Percentiles rank a stretch among this genome's conserved stretches.
Conservation (phyloP, 2,888 invertebrate species). For the Eupithecia insigniata region DNA sequence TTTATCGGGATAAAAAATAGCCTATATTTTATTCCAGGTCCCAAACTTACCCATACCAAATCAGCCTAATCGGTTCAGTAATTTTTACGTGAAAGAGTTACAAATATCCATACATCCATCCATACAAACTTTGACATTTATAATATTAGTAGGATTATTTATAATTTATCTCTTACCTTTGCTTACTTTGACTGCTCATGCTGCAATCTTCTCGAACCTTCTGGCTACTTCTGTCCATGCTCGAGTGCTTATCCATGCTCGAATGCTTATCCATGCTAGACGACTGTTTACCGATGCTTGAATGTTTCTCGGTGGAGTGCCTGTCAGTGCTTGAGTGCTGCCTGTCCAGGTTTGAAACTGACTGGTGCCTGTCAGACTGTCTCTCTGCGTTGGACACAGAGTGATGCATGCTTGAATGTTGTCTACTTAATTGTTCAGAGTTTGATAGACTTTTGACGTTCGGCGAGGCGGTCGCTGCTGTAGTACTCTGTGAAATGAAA, state of each 20-base stretch:
- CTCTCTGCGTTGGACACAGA: not conserved
- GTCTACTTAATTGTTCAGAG: not conserved
- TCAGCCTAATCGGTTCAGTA: too few relatives aligned
- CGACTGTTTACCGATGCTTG: not conserved
- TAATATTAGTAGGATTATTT: too few relatives aligned
- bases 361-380: not conserved
- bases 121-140: too few relatives aligned
- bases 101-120: too few relatives aligned
- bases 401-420: slow-evolving; percentile 3
- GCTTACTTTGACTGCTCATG: slow-evolving; percentile 2
- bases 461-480: not conserved
- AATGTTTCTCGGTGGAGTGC: not conserved
- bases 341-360: not conserved
- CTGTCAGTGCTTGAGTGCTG: not conserved
- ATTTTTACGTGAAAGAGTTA: too few relatives aligned
- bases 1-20: too few relatives aligned
- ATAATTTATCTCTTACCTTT: not conserved
- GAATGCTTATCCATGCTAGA: not conserved
- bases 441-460: not conserved
- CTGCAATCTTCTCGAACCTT: not conserved
- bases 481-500: too few relatives aligned
- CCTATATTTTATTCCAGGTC: too few relatives aligned
- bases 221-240: not conserved
- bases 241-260: not conserved
- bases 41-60: too few relatives aligned